Base-by-base conservation (phyloP, 2,888 invertebrate species). In the Mesorhabditis spiculigera region DNA sequence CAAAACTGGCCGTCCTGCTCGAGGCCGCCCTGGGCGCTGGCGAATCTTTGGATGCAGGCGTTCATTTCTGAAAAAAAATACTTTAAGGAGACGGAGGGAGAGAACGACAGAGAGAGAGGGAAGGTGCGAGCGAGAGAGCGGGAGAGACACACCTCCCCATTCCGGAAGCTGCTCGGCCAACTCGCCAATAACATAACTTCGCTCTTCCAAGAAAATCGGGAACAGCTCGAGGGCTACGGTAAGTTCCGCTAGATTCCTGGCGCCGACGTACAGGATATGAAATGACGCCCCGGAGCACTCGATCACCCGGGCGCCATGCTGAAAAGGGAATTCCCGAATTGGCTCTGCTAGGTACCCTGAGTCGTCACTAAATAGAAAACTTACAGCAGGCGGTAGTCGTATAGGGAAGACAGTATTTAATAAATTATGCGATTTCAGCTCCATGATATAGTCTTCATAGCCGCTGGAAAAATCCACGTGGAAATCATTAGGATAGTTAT, bases 211-310 rank as follows among this genome's bases (percentile, higher is more conserved):
- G n/a, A 50, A 50, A 50, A 50, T 50, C 58, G n/a, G 58, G n/a
- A 50, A 50, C 8, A 10, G 58, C 8, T 50, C n/a, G 58, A 50
- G 58, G n/a, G 58, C 58, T 13, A 50, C 8, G 58, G n/a, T n/a
- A n/a, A 50, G 8, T 2, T 50, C 58, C 58, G 58, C 58, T n/a
- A 50, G 8, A 50, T 50, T 50, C 10, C n/a, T n/a, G n/a, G 58
- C 10, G 58, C 10, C n/a, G 8, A 50, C n/a, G n/a, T 50, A 50
- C 58, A 50, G n/a, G n/a, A 50, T 50, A 50, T 50, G 58, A 50
- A 50, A 50, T 13, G 58, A 50, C 58, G n/a, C 58, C 8, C 58
- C 58, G n/a, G 58, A 50, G 58, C 58, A 50, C n/a, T 50, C 58
- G 10, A 50, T 10, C 10, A 50, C n/a, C n/a, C n/a, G 10, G 58